Evolutionary conservation across 1,140 invertebrate species (phyloP), one percentile per base, ranked within the genome.

Genomic region (Meloidogyne exigua): DNA sequence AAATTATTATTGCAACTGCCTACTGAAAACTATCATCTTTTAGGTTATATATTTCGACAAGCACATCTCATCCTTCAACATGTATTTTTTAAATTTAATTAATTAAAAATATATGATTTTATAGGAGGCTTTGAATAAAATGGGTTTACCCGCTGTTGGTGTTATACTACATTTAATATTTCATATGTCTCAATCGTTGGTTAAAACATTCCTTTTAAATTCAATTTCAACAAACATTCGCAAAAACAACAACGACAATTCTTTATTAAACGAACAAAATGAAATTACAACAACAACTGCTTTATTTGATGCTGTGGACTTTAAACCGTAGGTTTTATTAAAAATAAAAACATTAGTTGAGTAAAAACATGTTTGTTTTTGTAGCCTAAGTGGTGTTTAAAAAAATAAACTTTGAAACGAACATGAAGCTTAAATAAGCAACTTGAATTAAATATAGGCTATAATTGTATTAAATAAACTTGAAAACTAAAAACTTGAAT

Each of bases 1-100:
- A 66, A 83, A 42, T 66, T 80, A 21, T 65, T 84, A 10, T 39
- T 69, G 42, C 25, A 73, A 42, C 67, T 85, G 39, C 83, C 83
- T 9, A 57, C 18, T 25, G 79, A 84, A 72, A 85, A 84, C 28
- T 85, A 83, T 66, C 57, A 74, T 76, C 69, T 84, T 21, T 66
- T 84, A 7, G 83, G 73, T 21, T 85, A 83, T 66, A 79, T 84
- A 26, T 84, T 85, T 66, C 62, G 70, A 36, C 81, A 85, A 65
- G 75, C 79, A 2, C 80, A 85, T 62, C 23, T 71, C 64, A 77
- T 84, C n/a, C 72, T 84, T 44, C 26, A 81, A 65, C 36, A 85
- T 39, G 83, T 83, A 63, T 71, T 15, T 62, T 71, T 23, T 23
- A 12, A 36, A 11, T 15, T 13, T 79, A 36, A 70, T 13, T 9